phyloP scores from a whole-genome alignment of 2,797 vertebrate genomes.

The Takifugu rubripes region DNA sequence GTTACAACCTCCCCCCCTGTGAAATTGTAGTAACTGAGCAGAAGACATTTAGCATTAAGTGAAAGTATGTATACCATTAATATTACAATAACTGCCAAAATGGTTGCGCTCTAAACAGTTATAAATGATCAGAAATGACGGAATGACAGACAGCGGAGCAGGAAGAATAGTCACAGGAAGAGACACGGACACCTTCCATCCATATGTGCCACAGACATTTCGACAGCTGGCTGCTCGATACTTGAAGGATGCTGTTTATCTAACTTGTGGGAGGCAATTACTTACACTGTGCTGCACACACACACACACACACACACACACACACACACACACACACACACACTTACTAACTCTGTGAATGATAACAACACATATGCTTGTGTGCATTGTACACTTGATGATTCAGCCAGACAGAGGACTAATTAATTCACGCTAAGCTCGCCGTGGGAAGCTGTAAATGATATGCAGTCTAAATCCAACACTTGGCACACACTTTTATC shows the following conservation, averaged over 20 bases:
- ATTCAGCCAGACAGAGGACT: conserved; percentile 23
- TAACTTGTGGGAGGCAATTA: conserved; percentile 61
- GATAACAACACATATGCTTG: conserved; percentile 5
- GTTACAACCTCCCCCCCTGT: too few relatives aligned
- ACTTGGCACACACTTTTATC: conserved; percentile 20
- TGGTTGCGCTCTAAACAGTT: too few relatives aligned
- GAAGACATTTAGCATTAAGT: too few relatives aligned
- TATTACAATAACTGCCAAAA: too few relatives aligned
- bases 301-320: conserved; percentile 26
- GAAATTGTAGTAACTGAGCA: too few relatives aligned
- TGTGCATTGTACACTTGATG: conserved; percentile 4
- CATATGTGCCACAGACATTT: conserved; percentile 10
- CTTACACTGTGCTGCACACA: conserved; percentile 44
- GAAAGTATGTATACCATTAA: too few relatives aligned
- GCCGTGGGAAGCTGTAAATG: conserved; percentile 38
- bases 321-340: conserved; percentile 11
- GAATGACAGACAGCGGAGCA: too few relatives aligned
- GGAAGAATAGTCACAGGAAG: too few relatives aligned
- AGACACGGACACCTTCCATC: too few relatives aligned
- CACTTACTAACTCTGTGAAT: conserved; percentile 6
- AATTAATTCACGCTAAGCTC: conserved; percentile 48
- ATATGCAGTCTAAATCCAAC: conserved; percentile 37
- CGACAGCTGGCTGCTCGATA: conserved; percentile 60
- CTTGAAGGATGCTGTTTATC: conserved; percentile 59
- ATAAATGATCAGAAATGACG: too few relatives aligned